phyloP scores from a whole-genome alignment of 2,888 invertebrate genomes.

The Parnassius smintheus region DNA sequence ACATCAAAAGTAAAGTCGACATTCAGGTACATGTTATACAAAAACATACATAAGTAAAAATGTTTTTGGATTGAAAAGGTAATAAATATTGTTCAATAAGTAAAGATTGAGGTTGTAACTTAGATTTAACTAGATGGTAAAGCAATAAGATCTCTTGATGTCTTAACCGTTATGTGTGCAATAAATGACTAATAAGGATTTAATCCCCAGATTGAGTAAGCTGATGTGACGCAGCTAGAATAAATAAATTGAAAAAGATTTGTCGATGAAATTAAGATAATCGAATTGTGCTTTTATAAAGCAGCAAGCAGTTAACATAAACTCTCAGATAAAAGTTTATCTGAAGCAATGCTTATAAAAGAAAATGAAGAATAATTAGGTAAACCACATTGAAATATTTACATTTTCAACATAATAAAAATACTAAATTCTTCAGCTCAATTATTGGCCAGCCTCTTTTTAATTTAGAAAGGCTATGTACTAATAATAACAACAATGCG shows the following conservation, averaged over 20 bases:
- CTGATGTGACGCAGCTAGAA: neutral
- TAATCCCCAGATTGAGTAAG: neutral
- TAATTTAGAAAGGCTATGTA: conserved; percentile 24
- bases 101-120: conserved; percentile 19
- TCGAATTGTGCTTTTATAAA: conserved; percentile 3
- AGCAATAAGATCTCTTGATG: conserved; percentile 13
- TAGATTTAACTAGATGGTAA: conserved; percentile 15
- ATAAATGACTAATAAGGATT: neutral
- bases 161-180: conserved; percentile 1
- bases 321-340: conserved; percentile 57
- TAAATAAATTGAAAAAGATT: neutral
- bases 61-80: conserved; percentile 18
- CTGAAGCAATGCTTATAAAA: conserved; percentile 59
- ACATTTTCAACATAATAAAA: conserved; percentile 26
- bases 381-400: conserved; percentile 25
- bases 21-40: conserved; percentile 61
- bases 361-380: conserved; percentile 26
- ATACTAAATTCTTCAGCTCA: conserved; percentile 16
- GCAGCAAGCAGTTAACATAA: conserved; percentile 47
- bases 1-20: conserved; percentile 27
- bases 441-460: conserved; percentile 22
- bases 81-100: conserved; percentile 20
- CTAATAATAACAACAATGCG: conserved; percentile 19
- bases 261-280: neutral
- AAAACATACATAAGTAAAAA: conserved; percentile 28